A percentile compares a stretch with the other conserved stretches of the same genome.
Evolutionary conservation across 2,888 invertebrate species (phyloP).

Genomic region (Blera fallax): DNA sequence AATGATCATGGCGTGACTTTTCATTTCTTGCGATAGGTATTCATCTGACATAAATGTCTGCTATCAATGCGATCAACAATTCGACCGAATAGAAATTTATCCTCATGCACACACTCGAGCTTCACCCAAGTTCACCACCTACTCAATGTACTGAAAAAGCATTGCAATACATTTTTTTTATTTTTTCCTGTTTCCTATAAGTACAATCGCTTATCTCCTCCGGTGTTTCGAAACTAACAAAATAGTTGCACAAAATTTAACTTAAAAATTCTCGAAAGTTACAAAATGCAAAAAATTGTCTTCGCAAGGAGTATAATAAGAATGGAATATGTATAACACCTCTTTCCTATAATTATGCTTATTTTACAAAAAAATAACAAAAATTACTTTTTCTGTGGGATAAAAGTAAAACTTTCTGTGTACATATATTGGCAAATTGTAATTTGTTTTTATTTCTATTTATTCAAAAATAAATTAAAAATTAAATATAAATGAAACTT

Average conservation of each 20-base stretch:
- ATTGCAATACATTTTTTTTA: no score
- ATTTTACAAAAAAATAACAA: not conserved
- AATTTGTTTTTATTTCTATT: slow-evolving; percentile 35
- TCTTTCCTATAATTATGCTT: not conserved
- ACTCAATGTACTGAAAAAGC: no score
- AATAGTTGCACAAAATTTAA: not conserved
- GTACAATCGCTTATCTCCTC: not conserved
- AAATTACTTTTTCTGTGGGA: no score
- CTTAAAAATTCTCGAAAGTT: not conserved
- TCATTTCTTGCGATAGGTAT: no score
- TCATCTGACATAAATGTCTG: no score
- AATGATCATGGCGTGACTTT: no score
- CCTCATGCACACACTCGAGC: no score
- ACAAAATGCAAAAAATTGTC: not conserved
- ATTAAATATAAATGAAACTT: not conserved
- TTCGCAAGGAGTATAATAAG: not conserved
- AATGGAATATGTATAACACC: not conserved
- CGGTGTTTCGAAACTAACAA: not conserved
- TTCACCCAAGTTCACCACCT: no score
- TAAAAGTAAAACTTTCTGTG: not conserved
- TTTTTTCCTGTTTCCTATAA: no score
- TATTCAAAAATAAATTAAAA: not conserved
- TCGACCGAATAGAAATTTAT: no score
- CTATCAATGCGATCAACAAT: no score
- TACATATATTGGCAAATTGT: not conserved